Evolutionary conservation across 2,888 invertebrate genomes (phyloP).

Genomic region (Nemapogon koenigi): DNA sequence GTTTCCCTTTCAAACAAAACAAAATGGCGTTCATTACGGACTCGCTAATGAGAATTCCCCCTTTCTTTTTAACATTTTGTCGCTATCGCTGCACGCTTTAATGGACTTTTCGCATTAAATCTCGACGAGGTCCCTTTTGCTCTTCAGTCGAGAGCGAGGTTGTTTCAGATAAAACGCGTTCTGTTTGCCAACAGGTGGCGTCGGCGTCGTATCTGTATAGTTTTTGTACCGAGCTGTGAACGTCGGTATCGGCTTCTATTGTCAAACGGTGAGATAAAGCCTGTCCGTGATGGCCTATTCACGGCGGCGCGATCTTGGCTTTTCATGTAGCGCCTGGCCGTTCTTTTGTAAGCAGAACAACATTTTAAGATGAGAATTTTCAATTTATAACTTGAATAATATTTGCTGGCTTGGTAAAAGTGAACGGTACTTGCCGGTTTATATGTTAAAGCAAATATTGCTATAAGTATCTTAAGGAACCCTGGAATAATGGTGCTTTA

Average conservation of each 20-base stretch:
- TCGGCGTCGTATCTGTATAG: constrained; percentile 30
- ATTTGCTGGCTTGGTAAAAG: no score
- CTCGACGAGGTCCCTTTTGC: no score
- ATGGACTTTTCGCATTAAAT: constrained; percentile 1
- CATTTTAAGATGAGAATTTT: no score
- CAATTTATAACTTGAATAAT: no score
- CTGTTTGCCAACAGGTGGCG: constrained; percentile 36
- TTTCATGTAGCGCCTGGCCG: no score
- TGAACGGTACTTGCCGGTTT: no score
- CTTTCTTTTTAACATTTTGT: constrained; percentile 1
- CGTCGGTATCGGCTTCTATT: constrained; percentile 7
- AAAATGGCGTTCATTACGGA: constrained; percentile 2
- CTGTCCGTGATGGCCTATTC: constrained; percentile 1
- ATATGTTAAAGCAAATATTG: no score
- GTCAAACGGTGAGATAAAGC: constrained; percentile 4
- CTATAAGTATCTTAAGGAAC: no score
- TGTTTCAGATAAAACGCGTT: constrained; percentile 15
- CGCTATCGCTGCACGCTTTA: neutral
- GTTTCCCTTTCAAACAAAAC: constrained; percentile 5
- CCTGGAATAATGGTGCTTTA: no score
- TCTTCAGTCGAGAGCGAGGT: no score
- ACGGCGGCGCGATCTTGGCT: neutral
- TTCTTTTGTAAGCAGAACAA: no score
- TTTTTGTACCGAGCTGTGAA: constrained; percentile 24
- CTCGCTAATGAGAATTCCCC: constrained; percentile 3